Base-by-base conservation (phyloP, 1,140 invertebrate species). In the Penaeus japonicus region DNA sequence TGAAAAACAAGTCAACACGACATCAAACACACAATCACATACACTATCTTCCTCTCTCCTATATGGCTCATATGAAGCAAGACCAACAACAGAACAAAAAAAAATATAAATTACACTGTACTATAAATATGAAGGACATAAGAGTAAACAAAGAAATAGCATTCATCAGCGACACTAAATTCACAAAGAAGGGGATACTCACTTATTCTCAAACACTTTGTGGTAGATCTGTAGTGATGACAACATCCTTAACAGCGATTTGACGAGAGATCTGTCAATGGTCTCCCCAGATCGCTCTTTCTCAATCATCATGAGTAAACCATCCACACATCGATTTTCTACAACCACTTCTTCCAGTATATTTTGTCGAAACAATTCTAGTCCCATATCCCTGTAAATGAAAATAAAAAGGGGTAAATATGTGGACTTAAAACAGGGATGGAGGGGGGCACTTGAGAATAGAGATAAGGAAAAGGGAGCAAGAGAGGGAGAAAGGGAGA, bases 191-290 rank as follows among this genome's bases (percentile, higher is more conserved):
- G 70, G 39, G 30, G 39, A 81, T 32, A 83, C 91, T 91, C 93
- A 96, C 94, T 97, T 97, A 83, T 95, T 95, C 94, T 99, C 98
- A 93, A 99, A 99, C 10, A 97, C 96, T 91, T 97, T 96, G 92
- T 97, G 95, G 92, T 99, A 99, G 89, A 99, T 99, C 94, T 99
- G 96, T 85, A 99, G 93, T 93, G 99, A 98, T 75, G 97, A 98
- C 27, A 99, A 94, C 98, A 99, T 99, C 91, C 98, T 94, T 30
- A 99, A 94, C 24, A 99, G 93, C 90, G 97, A 99, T 92, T 99
- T 99, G 10, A 99, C 94, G 89, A 99, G 93, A 3, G 96, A 96
- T 89, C 98, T 94, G 93, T 99, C 98, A 0, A 99, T 97, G 35
- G 97, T 95, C 91, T 99, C 97, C 5, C 98, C 98, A 91, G 96